A percentile compares a stretch with the other conserved stretches of the same genome.
phyloP scores from a whole-genome alignment of 2,113 vertebrate species.

The Zosterops japonicus region DNA sequence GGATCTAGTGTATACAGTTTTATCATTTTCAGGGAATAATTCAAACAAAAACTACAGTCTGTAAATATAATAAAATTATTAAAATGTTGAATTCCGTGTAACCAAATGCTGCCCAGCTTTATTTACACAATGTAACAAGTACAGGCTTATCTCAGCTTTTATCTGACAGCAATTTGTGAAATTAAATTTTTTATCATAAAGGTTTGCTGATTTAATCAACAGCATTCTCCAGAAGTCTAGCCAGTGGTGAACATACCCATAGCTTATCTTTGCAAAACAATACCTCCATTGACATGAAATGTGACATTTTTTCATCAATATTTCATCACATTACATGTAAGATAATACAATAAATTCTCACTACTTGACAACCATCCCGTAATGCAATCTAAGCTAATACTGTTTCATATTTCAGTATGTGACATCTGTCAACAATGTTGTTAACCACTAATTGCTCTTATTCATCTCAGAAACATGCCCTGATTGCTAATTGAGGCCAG shows the following conservation, averaged over 20 bases:
- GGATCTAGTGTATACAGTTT: fast-evolving
- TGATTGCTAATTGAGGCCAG: not conserved
- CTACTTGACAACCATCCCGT: constrained; percentile 15
- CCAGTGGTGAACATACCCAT: not conserved
- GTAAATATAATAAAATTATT: not conserved
- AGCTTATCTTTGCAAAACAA: constrained; percentile 38
- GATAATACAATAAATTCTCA: constrained; percentile 38
- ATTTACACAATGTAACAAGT: not conserved
- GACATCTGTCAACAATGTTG: constrained; percentile 23
- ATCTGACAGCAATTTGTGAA: constrained; percentile 12
- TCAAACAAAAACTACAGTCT: not conserved
- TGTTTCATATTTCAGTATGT: not conserved
- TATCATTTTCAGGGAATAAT: not conserved
- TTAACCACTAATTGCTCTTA: constrained; percentile 31
- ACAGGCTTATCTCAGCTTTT: not conserved
- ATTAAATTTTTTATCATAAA: constrained; percentile 26
- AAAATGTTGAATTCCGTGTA: not conserved
- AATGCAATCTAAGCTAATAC: constrained; percentile 39
- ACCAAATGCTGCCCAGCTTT: not conserved
- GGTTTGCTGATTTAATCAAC: constrained; percentile 18
- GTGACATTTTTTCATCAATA: constrained; percentile 36
- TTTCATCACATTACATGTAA: constrained; percentile 25
- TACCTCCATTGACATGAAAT: not conserved
- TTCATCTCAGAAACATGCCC: not conserved
- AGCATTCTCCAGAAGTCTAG: not conserved